phyloP scores from a whole-genome alignment of 2,797 vertebrate genomes.

The Liasis olivaceus region DNA sequence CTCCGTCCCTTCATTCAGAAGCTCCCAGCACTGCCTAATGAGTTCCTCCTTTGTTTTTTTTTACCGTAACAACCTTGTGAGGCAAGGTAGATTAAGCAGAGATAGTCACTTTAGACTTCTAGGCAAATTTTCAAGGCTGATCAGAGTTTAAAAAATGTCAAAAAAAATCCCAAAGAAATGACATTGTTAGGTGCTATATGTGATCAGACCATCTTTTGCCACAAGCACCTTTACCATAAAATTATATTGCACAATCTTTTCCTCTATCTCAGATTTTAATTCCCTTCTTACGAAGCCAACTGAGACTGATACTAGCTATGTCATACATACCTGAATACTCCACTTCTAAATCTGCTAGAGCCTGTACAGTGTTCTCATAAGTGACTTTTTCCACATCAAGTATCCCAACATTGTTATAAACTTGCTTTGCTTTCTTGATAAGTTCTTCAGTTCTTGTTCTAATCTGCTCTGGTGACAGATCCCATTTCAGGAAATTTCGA shows the following conservation, averaged over 20 bases:
- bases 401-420: conserved; percentile 82
- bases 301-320: background rate
- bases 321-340: conserved; percentile 83
- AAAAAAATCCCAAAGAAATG: background rate
- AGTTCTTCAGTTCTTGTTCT: conserved; percentile 79
- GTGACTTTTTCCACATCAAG: conserved; percentile 79
- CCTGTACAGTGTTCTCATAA: conserved; percentile 85
- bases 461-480: conserved; percentile 88
- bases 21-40: background rate
- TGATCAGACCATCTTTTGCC: background rate
- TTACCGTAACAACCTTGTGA: background rate
- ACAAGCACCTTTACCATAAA: background rate
- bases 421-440: conserved; percentile 81
- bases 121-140: background rate
- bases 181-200: background rate
- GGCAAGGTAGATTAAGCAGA: background rate
- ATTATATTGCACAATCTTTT: background rate
- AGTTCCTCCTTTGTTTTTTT: background rate
- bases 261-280: background rate
- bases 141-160: background rate
- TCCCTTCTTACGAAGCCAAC: background rate
- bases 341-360: conserved; percentile 84
- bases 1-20: background rate
- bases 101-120: background rate
- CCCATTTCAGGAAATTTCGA: conserved; percentile 83